These are phyloP conservation scores for Ancistrus triradiatus DNA, from an alignment of 2,113 vertebrate species.

Conservation along the genomic window DNA sequence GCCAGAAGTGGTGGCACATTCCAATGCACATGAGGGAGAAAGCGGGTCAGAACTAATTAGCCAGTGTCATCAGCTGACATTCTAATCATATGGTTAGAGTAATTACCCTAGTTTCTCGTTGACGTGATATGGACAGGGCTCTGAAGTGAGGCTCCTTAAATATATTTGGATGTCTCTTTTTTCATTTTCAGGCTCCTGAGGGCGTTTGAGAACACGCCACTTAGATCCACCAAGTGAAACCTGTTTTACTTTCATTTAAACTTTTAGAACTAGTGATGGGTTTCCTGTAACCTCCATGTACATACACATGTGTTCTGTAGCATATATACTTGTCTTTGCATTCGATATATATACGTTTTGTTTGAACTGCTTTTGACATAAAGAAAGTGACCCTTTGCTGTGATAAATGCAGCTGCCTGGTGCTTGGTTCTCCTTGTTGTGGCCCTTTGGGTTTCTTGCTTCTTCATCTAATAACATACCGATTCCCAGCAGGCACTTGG, in stretches of 20 bases:
- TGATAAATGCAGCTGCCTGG: constrained; percentile 37
- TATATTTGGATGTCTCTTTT: constrained; percentile 46
- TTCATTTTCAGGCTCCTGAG: constrained; percentile 46
- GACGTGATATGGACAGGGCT: constrained; percentile 53
- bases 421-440: constrained; percentile 14
- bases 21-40: constrained; percentile 52
- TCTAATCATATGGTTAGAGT: constrained; percentile 69
- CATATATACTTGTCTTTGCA: neutral
- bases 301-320: no score
- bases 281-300: neutral
- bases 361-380: constrained; percentile 14
- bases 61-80: constrained; percentile 68
- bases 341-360: neutral
- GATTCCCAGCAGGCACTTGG: constrained; percentile 26
- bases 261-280: neutral
- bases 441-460: constrained; percentile 7
- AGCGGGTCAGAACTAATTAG: constrained; percentile 69
- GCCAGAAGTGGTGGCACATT: constrained; percentile 38
- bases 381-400: constrained; percentile 33
- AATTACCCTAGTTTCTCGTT: constrained; percentile 66
- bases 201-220: constrained; percentile 34
- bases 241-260: constrained; percentile 16
- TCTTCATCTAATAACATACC: constrained; percentile 19
- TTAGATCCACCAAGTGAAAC: constrained; percentile 7
- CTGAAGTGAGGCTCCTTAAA: constrained; percentile 56